Evolutionary conservation across 2,113 vertebrate species (phyloP), one percentile per base, ranked within the genome.

Genomic region (Boleophthalmus pectinirostris): DNA sequence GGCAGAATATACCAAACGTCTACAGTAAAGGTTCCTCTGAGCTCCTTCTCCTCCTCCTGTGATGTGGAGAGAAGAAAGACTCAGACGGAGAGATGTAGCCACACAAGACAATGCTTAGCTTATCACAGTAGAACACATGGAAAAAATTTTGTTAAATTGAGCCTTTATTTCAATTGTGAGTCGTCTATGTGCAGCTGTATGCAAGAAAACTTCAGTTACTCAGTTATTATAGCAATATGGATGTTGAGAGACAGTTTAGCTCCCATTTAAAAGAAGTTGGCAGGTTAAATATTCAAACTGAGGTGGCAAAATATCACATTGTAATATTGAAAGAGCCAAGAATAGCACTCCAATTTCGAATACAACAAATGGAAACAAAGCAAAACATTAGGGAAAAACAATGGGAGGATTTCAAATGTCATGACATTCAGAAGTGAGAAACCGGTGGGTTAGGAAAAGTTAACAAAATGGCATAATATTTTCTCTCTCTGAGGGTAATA

Each of bases 41-140:
- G 68, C 57, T 51, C 58, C 60, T 72, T 29, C 38, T 38, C 9
- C 38, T 38, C 35, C 35, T 43, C 18, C 24, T 64, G 57, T 69
- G 51, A 70, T 66, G 46, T 56, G 56, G 66, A 33, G 47, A 57
- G 61, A 64, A 29, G 54, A 53, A 56, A 33, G 57, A 57, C 35
- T 69, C 43, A 58, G 24, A 18, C 24, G 15, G 29, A 11, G 25
- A 46, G 25, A 16, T n/a, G 15, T 53, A 46, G 11, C 10, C 16
- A 73, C 25, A 70, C 18, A 82, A 80, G 11, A 49, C 57, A 67
- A 73, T 5, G 16, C 14, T 3, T 23, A 80, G 33, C 76, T 80
- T 54, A 54, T 54, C 74, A 63, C 56, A 74, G 74, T 74, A 43
- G 15, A 74, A 2, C 76, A 77, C 72, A 67, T 78, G 79, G 77